Evolutionary conservation across 2,888 invertebrate species (phyloP).

Genomic region (Pristionchus mayeri): DNA sequence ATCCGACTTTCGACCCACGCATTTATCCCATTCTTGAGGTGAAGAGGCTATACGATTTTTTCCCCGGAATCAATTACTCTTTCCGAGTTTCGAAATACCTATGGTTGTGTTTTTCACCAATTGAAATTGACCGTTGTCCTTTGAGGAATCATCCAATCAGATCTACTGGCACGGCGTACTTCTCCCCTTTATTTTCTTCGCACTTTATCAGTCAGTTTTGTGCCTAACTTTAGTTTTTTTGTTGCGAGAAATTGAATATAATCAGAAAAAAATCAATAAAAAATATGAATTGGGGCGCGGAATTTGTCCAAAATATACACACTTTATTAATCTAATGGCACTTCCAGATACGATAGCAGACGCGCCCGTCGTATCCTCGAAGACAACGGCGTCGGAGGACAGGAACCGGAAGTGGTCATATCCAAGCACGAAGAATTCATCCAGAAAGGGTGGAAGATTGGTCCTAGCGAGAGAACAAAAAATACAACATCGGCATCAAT

Average conservation of each 20-base stretch:
- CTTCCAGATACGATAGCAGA: neutral
- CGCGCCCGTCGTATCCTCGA: neutral
- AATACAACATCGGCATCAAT: too few relatives aligned
- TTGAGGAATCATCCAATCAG: neutral
- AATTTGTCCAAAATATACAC: neutral
- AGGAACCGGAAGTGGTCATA: neutral
- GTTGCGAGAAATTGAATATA: neutral
- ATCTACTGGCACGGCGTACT: conserved; percentile 28
- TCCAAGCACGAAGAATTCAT: neutral
- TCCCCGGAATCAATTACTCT: too few relatives aligned
- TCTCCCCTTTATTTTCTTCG: neutral
- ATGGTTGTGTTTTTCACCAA: neutral
- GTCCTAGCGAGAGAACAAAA: too few relatives aligned
- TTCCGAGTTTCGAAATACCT: too few relatives aligned
- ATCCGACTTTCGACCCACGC: conserved; percentile 14
- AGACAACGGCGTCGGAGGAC: conserved; percentile 5
- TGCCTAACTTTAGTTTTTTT: neutral
- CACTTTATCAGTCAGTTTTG: neutral
- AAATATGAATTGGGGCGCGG: too few relatives aligned
- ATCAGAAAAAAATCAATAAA: too few relatives aligned
- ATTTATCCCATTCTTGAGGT: conserved; percentile 13
- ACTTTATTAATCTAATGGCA: too few relatives aligned
- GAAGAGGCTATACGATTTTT: too few relatives aligned
- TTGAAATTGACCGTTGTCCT: too few relatives aligned
- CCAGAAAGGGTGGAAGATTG: conserved; percentile 17